Evolutionary conservation across 53 echinoderm and acorn worm genomes (phyloP).

Genomic region (Temnopleurus reevesii): DNA sequence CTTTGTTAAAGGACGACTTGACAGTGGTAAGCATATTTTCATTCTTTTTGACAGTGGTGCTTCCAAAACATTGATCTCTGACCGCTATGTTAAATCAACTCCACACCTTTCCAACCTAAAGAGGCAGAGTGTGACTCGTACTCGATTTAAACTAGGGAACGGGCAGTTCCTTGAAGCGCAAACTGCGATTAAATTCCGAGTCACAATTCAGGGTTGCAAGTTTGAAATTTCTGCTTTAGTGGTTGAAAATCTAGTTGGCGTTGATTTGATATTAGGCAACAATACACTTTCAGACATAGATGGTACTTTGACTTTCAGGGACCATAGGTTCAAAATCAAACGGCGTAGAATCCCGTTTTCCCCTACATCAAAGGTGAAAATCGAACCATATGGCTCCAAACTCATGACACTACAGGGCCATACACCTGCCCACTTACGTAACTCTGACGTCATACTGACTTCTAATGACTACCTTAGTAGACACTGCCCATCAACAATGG

Average conservation of each 20-base stretch:
- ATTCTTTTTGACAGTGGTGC: constrained; percentile 61
- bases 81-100: neutral
- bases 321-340: constrained; percentile 18
- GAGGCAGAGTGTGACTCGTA: neutral
- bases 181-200: neutral
- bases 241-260: neutral
- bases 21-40: constrained; percentile 41
- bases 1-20: constrained; percentile 40
- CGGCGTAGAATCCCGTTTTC: neutral
- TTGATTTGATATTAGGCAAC: constrained; percentile 49
- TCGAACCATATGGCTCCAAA: neutral
- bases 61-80: constrained; percentile 21
- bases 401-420: neutral
- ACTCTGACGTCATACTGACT: neutral
- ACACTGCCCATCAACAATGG: neutral
- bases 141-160: constrained; percentile 14
- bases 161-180: neutral
- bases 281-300: constrained; percentile 38
- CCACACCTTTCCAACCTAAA: neutral
- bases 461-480: neutral
- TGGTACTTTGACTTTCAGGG: constrained; percentile 33
- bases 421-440: neutral
- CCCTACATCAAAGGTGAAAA: neutral
- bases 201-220: neutral
- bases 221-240: neutral